These are phyloP conservation scores for Globodera rostochiensis DNA, from an alignment of 1,140 invertebrate genomes.

Conservation along the genomic window DNA sequence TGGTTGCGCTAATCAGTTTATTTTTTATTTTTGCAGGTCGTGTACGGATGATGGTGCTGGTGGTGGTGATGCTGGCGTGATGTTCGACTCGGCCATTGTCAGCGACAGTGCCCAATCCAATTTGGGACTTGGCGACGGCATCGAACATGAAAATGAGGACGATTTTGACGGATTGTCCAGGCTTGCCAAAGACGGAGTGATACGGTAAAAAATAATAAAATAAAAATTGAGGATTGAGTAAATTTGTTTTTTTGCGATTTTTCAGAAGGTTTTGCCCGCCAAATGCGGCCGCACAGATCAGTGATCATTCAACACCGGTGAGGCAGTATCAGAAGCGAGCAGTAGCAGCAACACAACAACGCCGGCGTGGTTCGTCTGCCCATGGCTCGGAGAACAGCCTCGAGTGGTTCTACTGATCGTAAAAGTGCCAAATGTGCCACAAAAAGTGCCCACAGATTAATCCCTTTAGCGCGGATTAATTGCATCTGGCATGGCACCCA, in stretches of 20 bases:
- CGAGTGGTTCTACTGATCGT: not conserved
- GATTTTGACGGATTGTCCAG: slow-evolving; percentile 2
- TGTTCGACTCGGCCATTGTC: slow-evolving; percentile 28
- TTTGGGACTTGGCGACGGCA: slow-evolving; percentile 1
- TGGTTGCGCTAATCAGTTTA: not conserved
- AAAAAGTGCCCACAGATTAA: too few species aligned
- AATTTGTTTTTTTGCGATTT: too few species aligned
- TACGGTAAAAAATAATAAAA: not conserved
- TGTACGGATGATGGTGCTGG: not conserved
- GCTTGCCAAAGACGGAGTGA: not conserved
- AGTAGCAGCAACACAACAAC: not conserved
- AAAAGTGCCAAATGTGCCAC: too few species aligned
- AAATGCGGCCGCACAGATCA: not conserved
- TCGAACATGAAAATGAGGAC: not conserved
- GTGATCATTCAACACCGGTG: slow-evolving; percentile 14
- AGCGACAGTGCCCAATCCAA: slow-evolving; percentile 14
- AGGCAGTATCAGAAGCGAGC: not conserved
- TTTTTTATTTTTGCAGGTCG: not conserved
- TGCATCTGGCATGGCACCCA: too few species aligned
- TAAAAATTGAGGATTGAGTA: too few species aligned
- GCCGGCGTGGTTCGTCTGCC: not conserved
- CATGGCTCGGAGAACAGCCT: slow-evolving; percentile 21
- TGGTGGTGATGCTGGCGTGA: not conserved
- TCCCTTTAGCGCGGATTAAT: too few species aligned
- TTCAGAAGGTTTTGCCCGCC: slow-evolving; percentile 16